These are phyloP conservation scores for Meriones psammophilus DNA, from an alignment of 2,797 vertebrate genomes.

Conservation along the genomic window DNA sequence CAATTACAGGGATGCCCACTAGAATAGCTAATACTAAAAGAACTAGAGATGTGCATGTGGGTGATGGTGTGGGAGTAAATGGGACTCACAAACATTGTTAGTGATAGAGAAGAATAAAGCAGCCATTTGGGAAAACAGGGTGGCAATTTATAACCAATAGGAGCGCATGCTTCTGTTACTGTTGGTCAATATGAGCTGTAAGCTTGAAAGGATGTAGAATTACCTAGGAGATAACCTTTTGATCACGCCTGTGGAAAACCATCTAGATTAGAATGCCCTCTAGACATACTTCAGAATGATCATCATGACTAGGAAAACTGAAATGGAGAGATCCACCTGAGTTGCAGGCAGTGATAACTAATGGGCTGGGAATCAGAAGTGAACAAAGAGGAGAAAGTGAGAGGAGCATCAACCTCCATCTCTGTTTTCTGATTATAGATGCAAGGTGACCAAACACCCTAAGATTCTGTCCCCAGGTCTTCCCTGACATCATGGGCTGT, in stretches of 20 bases:
- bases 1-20: neutral
- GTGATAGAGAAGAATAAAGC: neutral
- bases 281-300: neutral
- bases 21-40: neutral
- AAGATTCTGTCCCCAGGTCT: neutral
- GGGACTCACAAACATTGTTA: neutral
- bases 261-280: neutral
- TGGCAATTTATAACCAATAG: neutral
- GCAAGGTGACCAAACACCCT: neutral
- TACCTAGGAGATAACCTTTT: neutral
- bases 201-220: neutral
- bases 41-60: neutral
- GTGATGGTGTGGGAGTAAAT: neutral
- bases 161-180: neutral
- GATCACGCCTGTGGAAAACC: too few species aligned
- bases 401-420: neutral
- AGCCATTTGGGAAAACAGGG: neutral
- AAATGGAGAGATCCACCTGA: neutral
- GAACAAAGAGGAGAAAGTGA: neutral
- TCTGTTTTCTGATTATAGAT: neutral
- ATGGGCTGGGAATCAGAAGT: neutral
- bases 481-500: neutral
- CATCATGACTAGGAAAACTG: neutral
- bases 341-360: neutral
- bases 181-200: neutral